A percentile compares a stretch with the other conserved stretches of the same genome.
Evolutionary conservation across 23 tunicate species (phyloP).

Genomic region (Aplidium turbinatum): DNA sequence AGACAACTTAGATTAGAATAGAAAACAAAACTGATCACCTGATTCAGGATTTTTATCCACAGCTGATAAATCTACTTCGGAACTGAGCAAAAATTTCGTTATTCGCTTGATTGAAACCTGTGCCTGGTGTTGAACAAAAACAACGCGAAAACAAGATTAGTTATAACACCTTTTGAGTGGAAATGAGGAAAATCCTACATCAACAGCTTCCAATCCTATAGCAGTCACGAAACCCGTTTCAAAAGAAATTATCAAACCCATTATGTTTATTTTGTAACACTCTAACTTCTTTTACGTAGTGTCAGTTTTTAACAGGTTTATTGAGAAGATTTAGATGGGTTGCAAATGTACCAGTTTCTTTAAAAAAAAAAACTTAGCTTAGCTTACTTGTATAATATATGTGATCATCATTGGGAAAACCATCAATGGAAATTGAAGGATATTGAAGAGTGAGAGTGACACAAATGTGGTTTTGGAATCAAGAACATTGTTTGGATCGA

Average conservation of each 20-base stretch:
- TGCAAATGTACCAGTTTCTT: too few species aligned
- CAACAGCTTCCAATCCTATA: too few species aligned
- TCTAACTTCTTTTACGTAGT: too few species aligned
- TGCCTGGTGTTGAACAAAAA: slow-evolving; percentile 27
- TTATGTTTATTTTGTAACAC: too few species aligned
- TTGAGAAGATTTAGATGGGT: not conserved
- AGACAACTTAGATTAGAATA: too few species aligned
- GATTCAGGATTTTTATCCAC: slow-evolving; percentile 40
- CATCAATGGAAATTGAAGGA: slow-evolving; percentile 73
- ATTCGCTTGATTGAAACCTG: slow-evolving; percentile 79
- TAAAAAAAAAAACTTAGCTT: too few species aligned
- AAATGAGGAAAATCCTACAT: too few species aligned
- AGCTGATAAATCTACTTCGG: slow-evolving; percentile 62
- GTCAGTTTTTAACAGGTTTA: too few species aligned
- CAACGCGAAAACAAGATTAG: not conserved
- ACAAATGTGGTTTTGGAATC: slow-evolving; percentile 79
- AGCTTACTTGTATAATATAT: slow-evolving; percentile 51
- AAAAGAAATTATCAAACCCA: too few species aligned
- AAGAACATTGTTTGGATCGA: slow-evolving; percentile 53
- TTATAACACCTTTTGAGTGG: too few species aligned
- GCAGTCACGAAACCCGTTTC: too few species aligned
- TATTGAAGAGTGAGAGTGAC: slow-evolving; percentile 78
- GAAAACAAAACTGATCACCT: slow-evolving; percentile 47
- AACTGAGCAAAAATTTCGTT: slow-evolving; percentile 52
- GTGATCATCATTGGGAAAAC: slow-evolving; percentile 79